Evolutionary conservation across 2,113 vertebrate genomes (phyloP), one percentile per base, ranked within the genome.

Genomic region (Periophthalmodon schlosseri): DNA sequence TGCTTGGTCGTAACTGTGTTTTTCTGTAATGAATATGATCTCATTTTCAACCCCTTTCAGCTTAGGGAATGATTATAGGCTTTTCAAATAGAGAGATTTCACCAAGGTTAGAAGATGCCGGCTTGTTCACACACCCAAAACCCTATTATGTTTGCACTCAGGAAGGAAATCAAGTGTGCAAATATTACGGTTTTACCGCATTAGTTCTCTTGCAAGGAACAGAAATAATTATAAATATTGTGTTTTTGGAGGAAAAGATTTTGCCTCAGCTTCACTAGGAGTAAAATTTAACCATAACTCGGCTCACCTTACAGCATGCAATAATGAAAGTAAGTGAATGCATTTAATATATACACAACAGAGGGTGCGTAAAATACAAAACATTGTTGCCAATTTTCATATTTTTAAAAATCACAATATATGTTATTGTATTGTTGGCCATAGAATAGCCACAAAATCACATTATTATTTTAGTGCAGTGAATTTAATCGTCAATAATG

Each of bases 1-100:
- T 44, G 0, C 14, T 16, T 69, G 54, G 21, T 61, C 56, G 69
- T 77, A 80, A 68, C 72, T 44, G 44, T 75, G 61, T 80, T 75
- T 79, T 83, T 60, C 24, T 83, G 74, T 87, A 86, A 87, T 90
- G 78, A 89, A 80, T 79, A 77, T 85, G 81, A 87, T 87, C 79
- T 84, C 34, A 65, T 73, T 82, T 70, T 84, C 76, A 73, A 57
- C 64, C 69, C 5, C 52, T 82, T 70, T 69, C 69, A 77, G 69
- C 72, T 69, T 60, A 81, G 72, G 70, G 79, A 87, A 86, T 82
- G 10, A 85, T 82, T 71, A 70, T 60, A 44, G 10, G 69, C 44
- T 69, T 33, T 71, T 76, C 69, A 77, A 87, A 81, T 73, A 77
- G 74, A 77, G 67, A 60, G 54, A 80, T 36, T 52, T 34, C 44